Evolutionary conservation across 2,113 vertebrate genomes (phyloP).

Genomic region (Lampris incognitus): DNA sequence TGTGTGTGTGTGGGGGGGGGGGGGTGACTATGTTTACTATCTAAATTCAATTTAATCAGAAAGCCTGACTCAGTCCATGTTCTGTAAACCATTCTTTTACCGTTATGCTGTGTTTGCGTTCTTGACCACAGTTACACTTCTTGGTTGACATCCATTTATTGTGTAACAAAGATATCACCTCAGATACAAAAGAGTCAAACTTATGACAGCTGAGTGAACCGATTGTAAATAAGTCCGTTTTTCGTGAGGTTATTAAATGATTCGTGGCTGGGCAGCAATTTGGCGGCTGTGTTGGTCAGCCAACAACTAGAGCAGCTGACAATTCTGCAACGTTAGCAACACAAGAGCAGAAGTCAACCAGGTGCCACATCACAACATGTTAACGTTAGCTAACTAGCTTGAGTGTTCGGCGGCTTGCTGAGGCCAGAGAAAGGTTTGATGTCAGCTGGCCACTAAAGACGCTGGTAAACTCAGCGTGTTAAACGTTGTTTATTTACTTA

Average conservation of each 20-base stretch:
- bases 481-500: conserved; percentile 51
- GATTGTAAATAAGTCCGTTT: too few species aligned
- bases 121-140: background rate
- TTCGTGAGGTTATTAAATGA: too few species aligned
- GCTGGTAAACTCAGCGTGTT: fast-evolving
- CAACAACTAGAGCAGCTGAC: background rate
- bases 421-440: background rate
- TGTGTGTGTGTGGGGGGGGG: background rate
- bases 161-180: too few species aligned
- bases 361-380: conserved; percentile 73
- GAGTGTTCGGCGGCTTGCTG: background rate
- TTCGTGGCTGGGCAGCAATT: too few species aligned
- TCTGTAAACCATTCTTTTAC: too few species aligned
- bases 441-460: background rate
- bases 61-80: background rate
- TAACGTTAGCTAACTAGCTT: conserved; percentile 6
- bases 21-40: background rate
- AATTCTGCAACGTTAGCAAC: conserved; percentile 20
- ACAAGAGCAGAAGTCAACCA: conserved; percentile 54
- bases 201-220: too few species aligned
- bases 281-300: background rate
- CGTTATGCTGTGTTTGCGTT: background rate
- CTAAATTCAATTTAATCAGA: background rate
- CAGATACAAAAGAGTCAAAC: too few species aligned
- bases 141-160: too few species aligned